Conservation (phyloP, 2,797 vertebrate genomes). For the Perodicticus potto region DNA sequence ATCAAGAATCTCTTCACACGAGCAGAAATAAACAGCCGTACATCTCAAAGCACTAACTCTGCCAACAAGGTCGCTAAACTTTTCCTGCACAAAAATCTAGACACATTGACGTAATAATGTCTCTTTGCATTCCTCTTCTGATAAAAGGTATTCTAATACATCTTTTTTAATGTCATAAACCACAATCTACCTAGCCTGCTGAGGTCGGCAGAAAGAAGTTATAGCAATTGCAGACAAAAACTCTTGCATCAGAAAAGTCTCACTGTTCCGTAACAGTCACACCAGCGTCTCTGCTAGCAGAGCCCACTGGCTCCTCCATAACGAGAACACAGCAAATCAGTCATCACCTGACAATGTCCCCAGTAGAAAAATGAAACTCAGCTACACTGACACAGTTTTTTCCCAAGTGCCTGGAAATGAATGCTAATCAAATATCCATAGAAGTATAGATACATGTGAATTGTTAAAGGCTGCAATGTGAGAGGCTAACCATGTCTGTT, state of each 20-base stretch:
- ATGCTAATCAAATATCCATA: neutral
- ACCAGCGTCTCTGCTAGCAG: neutral
- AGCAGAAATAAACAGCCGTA: constrained; percentile 31
- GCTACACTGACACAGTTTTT: neutral
- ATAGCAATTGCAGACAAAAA: neutral
- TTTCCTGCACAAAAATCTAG: constrained; percentile 6
- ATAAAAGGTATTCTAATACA: constrained; percentile 5
- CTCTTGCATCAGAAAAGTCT: neutral
- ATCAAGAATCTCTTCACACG: neutral
- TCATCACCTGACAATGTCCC: neutral
- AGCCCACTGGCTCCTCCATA: neutral
- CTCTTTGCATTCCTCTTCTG: neutral
- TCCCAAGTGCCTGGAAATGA: neutral
- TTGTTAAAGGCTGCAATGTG: neutral
- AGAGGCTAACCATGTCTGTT: neutral
- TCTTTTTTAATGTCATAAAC: neutral
- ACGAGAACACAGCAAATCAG: neutral
- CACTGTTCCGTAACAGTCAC: neutral
- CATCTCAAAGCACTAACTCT: neutral
- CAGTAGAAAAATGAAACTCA: neutral
- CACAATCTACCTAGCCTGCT: neutral
- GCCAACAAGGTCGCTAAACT: neutral
- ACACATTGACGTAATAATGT: neutral
- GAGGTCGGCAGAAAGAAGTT: neutral
- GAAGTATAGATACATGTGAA: no score